A percentile compares a stretch with the other conserved stretches of the same genome.
Conservation (phyloP, 1,140 invertebrate species). For the Diprion similis region DNA sequence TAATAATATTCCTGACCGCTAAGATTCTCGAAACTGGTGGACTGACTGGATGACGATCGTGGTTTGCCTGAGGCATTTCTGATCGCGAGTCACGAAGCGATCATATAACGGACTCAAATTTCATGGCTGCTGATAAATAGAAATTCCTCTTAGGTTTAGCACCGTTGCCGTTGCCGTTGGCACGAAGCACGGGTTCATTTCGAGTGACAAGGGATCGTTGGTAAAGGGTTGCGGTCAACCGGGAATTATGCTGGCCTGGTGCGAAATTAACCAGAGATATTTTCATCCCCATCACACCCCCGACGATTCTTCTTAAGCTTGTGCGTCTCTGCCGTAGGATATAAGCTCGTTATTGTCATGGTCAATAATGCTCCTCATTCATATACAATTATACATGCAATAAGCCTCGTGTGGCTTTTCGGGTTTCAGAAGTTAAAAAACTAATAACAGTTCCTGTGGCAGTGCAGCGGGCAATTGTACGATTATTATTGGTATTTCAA, state of each 20-base stretch:
- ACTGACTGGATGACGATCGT: background rate
- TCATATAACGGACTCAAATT: constrained; percentile 28
- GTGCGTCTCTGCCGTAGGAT: no score
- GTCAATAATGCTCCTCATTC: no score
- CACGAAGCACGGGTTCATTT: background rate
- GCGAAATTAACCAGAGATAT: background rate
- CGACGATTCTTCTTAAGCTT: no score
- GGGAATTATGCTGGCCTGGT: background rate
- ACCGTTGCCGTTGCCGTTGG: background rate
- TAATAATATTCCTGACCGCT: background rate
- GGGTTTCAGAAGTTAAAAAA: no score
- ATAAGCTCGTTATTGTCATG: no score
- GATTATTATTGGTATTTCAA: no score
- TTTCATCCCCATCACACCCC: background rate
- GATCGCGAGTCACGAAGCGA: constrained; percentile 17
- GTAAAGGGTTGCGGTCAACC: constrained; percentile 1
- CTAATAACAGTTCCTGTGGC: no score
- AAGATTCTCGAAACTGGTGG: background rate
- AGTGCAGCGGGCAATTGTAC: no score
- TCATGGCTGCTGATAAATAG: constrained; percentile 41
- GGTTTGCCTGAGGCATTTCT: background rate
- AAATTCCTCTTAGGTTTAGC: constrained; percentile 5
- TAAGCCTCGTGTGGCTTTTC: no score
- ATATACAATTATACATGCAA: no score
- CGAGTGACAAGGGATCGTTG: background rate